Conservation (phyloP, 1,140 invertebrate species). For the Halesus radiatus region DNA sequence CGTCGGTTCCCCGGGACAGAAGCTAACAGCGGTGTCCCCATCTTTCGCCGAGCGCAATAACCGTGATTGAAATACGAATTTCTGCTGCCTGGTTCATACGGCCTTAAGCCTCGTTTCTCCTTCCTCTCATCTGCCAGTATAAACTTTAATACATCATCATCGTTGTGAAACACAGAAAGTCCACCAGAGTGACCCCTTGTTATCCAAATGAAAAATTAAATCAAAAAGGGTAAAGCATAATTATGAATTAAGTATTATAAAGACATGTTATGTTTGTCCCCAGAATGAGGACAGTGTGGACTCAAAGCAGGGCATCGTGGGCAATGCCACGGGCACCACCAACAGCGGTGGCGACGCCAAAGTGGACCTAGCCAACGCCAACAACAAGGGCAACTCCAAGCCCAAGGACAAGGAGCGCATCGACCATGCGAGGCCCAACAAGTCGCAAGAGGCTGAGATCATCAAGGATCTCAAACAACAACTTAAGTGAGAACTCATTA, state of each 20-base stretch:
- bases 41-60: no score
- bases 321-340: conserved; percentile 40
- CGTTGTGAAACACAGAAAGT: no score
- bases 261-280: background rate
- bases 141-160: no score
- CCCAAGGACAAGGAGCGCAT: conserved; percentile 53
- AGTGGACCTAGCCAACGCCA: conserved; percentile 55
- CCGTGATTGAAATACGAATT: no score
- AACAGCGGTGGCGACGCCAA: conserved; percentile 46
- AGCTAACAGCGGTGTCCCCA: no score
- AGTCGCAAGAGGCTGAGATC: conserved; percentile 72
- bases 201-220: no score
- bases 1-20: no score
- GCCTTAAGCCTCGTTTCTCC: no score
- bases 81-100: no score
- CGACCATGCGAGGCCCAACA: conserved; percentile 66
- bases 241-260: background rate
- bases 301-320: conserved; percentile 53
- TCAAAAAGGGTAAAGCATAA: no score
- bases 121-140: no score
- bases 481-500: conserved; percentile 82
- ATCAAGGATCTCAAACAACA: conserved; percentile 92
- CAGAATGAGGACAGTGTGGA: conserved; percentile 49
- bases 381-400: conserved; percentile 48
- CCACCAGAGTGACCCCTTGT: no score